phyloP scores from a whole-genome alignment of 2,797 vertebrate species.

The Chromobotia macracanthus region DNA sequence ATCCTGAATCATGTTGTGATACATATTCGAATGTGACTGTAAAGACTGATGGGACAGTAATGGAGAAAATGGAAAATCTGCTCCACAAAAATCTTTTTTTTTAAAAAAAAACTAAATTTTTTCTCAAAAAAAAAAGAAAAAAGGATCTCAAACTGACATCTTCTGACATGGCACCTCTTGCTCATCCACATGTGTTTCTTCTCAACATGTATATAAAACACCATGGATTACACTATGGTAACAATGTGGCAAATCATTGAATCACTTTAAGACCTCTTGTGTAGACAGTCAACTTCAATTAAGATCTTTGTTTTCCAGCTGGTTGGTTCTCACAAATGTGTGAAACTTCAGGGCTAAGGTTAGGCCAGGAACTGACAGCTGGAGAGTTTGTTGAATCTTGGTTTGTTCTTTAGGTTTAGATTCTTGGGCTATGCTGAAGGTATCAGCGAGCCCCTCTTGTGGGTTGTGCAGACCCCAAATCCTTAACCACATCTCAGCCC shows the following conservation, averaged over 20 bases:
- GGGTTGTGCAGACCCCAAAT: conserved; percentile 22
- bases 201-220: conserved; percentile 1
- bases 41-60: conserved; percentile 25
- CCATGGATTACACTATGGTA: conserved; percentile 12
- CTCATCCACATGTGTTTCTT: conserved; percentile 20
- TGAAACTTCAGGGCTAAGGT: background rate
- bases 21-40: conserved; percentile 21
- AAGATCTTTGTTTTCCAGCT: background rate
- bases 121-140: background rate
- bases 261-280: background rate
- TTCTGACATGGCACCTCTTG: conserved; percentile 12
- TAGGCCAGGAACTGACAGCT: conserved; percentile 2
- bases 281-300: background rate
- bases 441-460: background rate
- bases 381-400: background rate
- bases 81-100: conserved; percentile 35
- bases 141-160: conserved; percentile 3
- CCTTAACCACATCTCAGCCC: conserved; percentile 28
- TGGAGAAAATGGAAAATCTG: conserved; percentile 23
- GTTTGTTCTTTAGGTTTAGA: conserved; percentile 8
- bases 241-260: conserved; percentile 16
- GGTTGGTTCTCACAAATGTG: background rate
- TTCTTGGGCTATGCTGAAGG: conserved; percentile 13
- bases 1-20: background rate
- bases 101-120: conserved; percentile 32